These are phyloP conservation scores for Iphiclides podalirius DNA, from an alignment of 2,888 invertebrate genomes.

Conservation along the genomic window DNA sequence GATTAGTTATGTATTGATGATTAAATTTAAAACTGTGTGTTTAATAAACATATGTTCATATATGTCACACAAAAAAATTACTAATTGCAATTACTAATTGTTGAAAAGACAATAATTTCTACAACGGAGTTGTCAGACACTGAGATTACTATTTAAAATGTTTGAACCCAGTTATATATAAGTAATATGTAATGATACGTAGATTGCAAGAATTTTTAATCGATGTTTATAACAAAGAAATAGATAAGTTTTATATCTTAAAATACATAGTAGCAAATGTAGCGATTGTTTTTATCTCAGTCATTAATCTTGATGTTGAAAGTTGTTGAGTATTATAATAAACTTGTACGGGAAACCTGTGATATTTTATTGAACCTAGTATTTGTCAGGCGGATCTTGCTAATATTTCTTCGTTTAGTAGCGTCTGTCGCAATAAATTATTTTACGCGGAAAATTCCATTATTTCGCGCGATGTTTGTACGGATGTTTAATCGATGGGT, in stretches of 20 bases:
- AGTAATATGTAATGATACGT: too few species aligned
- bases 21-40: too few species aligned
- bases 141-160: too few species aligned
- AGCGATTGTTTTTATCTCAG: not conserved
- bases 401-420: constrained; percentile 12
- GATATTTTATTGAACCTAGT: constrained; percentile 15
- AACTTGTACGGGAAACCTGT: constrained; percentile 15
- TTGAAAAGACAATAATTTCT: too few species aligned
- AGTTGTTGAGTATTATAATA: not conserved
- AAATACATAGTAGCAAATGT: not conserved
- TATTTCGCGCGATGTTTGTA: constrained; percentile 1
- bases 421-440: constrained; percentile 9
- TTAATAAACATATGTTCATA: too few species aligned
- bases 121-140: too few species aligned
- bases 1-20: too few species aligned
- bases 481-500: too few species aligned
- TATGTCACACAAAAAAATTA: too few species aligned
- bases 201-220: not conserved
- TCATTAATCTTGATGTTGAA: constrained; percentile 10
- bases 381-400: constrained; percentile 2
- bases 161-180: too few species aligned
- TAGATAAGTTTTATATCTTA: not conserved
- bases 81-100: too few species aligned
- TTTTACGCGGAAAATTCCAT: not conserved
- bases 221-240: not conserved